Conservation (phyloP, 1,140 invertebrate species). For the Drosophila jambulina region DNA sequence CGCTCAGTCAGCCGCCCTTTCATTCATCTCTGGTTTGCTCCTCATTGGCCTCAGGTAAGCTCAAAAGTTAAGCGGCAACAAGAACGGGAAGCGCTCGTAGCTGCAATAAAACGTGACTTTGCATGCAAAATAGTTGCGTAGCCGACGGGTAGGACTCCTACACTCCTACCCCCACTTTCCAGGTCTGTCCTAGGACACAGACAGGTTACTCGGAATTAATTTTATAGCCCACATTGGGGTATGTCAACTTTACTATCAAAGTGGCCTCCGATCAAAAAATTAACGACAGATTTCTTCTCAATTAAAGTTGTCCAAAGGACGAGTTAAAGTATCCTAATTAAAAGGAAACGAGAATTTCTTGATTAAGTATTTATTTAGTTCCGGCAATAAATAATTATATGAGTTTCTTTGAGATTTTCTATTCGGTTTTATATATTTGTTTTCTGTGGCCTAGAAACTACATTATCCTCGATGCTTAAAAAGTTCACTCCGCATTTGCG, state of each 20-base stretch:
- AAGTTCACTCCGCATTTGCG: slow-evolving; percentile 49
- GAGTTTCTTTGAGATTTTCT: not conserved
- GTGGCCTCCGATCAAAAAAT: not conserved
- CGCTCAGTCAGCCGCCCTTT: slow-evolving; percentile 4
- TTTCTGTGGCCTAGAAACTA: slow-evolving; percentile 7
- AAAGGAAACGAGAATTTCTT: not conserved
- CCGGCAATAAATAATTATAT: not conserved
- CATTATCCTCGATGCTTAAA: slow-evolving; percentile 10
- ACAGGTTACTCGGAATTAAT: slow-evolving; percentile 72
- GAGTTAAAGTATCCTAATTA: not conserved
- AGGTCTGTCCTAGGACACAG: slow-evolving; percentile 28
- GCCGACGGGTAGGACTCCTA: slow-evolving; percentile 28
- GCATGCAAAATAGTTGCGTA: slow-evolving; percentile 81
- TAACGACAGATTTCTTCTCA: not conserved
- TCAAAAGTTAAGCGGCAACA: slow-evolving; percentile 70
- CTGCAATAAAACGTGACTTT: slow-evolving; percentile 81
- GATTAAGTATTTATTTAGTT: not conserved
- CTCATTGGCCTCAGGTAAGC: slow-evolving; percentile 69
- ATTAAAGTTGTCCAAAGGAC: slow-evolving; percentile 1
- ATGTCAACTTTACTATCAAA: slow-evolving; percentile 34
- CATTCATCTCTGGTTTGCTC: slow-evolving; percentile 19
- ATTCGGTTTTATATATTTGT: not conserved
- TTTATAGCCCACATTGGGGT: slow-evolving; percentile 45
- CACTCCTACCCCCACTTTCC: not conserved
- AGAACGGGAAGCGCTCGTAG: slow-evolving; percentile 63